Evolutionary conservation across 2,888 invertebrate genomes (phyloP), one percentile per base, ranked within the genome.

Genomic region (Allygus modestus): DNA sequence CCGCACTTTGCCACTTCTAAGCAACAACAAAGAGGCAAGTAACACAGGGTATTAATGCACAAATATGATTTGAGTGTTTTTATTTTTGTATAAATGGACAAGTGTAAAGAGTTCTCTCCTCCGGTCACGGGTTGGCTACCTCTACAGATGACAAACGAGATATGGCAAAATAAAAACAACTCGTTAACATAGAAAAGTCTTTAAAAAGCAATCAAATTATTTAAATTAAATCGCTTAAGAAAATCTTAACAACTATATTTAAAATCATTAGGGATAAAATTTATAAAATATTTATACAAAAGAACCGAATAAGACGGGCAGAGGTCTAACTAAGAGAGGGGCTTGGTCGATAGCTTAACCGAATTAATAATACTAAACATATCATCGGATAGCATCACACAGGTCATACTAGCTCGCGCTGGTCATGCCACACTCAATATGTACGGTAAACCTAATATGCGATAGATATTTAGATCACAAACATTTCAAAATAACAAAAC

Each of bases 141-240:
- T 73, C 83, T 83, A 82, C 69, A 73, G 73, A 65, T 75, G 75
- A 75, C 75, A 75, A 75, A 75, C 17, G 23, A 75, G 71, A 83
- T 83, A 83, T 83, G 83, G 83, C 83, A 83, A 51, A 83, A 83
- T 83, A 83, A 83, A 83, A 83, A 83, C 83, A 83, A 83, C 73
- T 83, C 83, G 46, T 54, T 73, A 43, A 83, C 46, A 83, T 83
- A 83, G 46, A 83, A 82, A 82, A 83, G 83, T 73, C 83, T 83
- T 83, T 71, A 73, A 83, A 83, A 83, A 54, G 73, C 71, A 46
- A 71, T 83, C 51, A 73, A 83, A 73, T 81, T 46, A 83, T 54
- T 83, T 73, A 17, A 71, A 83, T 33, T 83, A 73, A 73, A 83
- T 83, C 54, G 71, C 73, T 83, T 73, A 46, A 46, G 46, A 46